phyloP scores from a whole-genome alignment of 2,113 vertebrate genomes.

The Rhinolophus ferrumequinum region DNA sequence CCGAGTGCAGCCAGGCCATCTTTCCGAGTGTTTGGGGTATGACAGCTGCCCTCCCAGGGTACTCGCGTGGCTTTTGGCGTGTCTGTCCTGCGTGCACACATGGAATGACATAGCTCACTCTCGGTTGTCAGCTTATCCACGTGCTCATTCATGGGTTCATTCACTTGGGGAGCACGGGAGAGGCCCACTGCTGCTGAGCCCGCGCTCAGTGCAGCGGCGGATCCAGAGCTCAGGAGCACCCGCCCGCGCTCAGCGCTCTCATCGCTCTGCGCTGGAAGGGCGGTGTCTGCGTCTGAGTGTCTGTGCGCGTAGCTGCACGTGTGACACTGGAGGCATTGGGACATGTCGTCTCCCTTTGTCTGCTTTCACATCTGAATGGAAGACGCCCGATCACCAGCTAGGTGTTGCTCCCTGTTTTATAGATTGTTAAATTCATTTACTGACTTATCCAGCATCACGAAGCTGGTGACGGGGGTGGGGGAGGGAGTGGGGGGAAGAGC shows the following conservation, averaged over 20 bases:
- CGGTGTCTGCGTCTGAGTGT: background rate
- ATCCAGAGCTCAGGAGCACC: background rate
- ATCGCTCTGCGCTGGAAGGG: background rate
- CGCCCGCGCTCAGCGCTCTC: background rate
- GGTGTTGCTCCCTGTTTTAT: background rate
- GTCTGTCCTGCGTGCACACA: background rate
- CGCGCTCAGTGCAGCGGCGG: background rate
- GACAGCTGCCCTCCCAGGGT: background rate
- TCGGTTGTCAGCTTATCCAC: background rate
- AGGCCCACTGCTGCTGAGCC: background rate
- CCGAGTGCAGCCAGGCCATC: background rate
- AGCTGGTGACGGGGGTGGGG: background rate
- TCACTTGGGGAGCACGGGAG: background rate
- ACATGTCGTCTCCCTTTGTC: background rate
- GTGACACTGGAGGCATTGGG: background rate
- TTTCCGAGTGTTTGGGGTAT: background rate
- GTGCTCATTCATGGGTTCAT: background rate
- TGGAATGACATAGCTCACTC: background rate
- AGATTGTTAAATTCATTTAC: background rate
- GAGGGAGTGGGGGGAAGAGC: too few relatives aligned
- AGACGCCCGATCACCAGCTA: background rate
- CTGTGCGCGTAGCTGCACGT: accelerated
- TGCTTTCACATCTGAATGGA: background rate
- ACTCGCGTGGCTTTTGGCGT: background rate
- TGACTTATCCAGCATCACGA: background rate